Evolutionary conservation across 2,113 vertebrate genomes (phyloP).

Genomic region (Catharus bicknelli): DNA sequence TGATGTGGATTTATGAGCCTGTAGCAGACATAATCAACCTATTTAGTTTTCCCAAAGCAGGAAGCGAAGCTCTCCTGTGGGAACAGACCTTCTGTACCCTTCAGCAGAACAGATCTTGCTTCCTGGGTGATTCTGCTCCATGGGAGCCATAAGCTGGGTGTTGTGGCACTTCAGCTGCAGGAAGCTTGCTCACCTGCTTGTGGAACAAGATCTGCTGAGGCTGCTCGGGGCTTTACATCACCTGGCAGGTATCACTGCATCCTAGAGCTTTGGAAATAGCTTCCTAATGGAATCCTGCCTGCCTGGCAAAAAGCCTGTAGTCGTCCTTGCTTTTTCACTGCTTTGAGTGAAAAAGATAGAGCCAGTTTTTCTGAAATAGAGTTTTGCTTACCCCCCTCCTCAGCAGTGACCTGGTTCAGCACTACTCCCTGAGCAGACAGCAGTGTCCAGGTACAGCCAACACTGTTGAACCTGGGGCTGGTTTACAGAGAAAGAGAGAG

Average conservation of each 20-base stretch:
- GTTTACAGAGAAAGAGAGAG: neutral
- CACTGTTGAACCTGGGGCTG: neutral
- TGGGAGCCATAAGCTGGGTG: neutral
- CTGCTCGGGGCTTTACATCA: neutral
- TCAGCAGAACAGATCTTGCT: neutral
- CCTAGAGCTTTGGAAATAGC: neutral
- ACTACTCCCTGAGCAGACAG: neutral
- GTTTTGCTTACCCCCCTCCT: neutral
- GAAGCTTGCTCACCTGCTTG: neutral
- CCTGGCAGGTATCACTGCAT: neutral
- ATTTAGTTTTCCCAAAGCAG: conserved; percentile 34
- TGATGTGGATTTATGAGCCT: conserved; percentile 37
- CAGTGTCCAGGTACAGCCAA: neutral
- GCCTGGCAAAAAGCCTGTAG: neutral
- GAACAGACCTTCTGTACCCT: conserved; percentile 1
- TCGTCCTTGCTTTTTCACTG: neutral
- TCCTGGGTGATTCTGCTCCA: neutral
- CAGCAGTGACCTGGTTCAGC: neutral
- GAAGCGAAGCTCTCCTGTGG: neutral
- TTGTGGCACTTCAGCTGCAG: fast-evolving
- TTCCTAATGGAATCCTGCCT: neutral
- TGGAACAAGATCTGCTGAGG: neutral
- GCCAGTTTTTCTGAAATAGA: neutral
- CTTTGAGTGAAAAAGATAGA: neutral
- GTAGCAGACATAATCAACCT: conserved; percentile 4